Evolutionary conservation across 2,888 invertebrate species (phyloP), one percentile per base, ranked within the genome.

Genomic region (Xanthostigma xanthostigma): DNA sequence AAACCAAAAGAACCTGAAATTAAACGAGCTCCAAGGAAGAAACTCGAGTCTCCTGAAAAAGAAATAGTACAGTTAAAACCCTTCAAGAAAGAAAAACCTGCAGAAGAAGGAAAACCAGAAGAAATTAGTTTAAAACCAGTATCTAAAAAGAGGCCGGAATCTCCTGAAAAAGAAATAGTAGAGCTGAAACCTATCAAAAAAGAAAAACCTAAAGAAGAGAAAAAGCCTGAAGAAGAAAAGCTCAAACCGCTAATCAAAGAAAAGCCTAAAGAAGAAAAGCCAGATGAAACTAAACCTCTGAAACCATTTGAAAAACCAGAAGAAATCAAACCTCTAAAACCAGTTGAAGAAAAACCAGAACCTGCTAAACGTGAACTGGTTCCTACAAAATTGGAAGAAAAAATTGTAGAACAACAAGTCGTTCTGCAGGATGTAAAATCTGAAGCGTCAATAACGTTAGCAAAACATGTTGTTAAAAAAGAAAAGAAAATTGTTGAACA

Each of bases 41-140:
- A 60, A 51, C 49, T 56, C 33, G 52, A 55, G 41, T 58, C 60
- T 2, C 61, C 61, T 53, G 64, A 66, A 47, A 59, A 64, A 46
- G 63, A 62, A 48, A 60, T 62, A 50, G 66, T 74, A 0, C 60
- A 63, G 27, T 62, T 76, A 0, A 75, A 76, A 50, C 74, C 75
- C 1, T 56, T 68, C 36, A 58, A 53, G 44, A 53, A 58, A 51
- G 54, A 56, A 49, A 44, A 56, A 46, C 49, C 54, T 49, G 48
- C 55, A 37, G 53, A 54, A 51, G 51, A 54, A 50, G 56, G 57
- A 39, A 54, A 56, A 47, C 53, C 55, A 14, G 54, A 54, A 41
- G 55, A 54, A 50, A 51, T 55, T 11, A 40, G 27, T 40, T 40
- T 46, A 27, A 49, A 42, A 34, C 12, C 53, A 46, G 17, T 54